These are phyloP conservation scores for Thaleichthys pacificus DNA, from an alignment of 2,797 vertebrate genomes.

Conservation along the genomic window DNA sequence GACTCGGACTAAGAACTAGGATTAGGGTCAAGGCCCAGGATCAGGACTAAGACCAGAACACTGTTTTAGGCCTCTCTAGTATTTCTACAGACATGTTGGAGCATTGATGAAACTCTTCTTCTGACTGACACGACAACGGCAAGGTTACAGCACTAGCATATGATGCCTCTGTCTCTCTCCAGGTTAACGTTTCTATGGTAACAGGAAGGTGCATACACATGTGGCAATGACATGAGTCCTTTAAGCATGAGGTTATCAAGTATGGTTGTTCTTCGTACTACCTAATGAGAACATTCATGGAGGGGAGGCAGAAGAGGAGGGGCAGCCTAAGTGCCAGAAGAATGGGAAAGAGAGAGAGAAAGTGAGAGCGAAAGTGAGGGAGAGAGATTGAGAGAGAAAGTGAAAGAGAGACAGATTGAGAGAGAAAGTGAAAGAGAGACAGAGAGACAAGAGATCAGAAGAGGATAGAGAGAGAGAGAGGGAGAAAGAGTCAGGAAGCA, in stretches of 20 bases:
- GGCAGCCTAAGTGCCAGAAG: not conserved
- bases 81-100: not conserved
- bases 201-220: conserved; percentile 12
- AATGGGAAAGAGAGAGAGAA: not conserved
- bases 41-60: conserved; percentile 1
- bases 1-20: not conserved
- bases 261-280: not conserved
- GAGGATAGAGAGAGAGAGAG: not conserved
- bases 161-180: not conserved
- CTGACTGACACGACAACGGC: not conserved
- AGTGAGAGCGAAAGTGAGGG: not conserved
- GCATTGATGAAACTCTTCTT: not conserved
- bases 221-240: conserved; percentile 1
- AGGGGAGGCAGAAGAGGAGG: not conserved
- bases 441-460: not conserved
- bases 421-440: not conserved
- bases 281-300: not conserved
- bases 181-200: conserved; percentile 2
- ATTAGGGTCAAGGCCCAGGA: not conserved
- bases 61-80: not conserved
- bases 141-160: conserved; percentile 2
- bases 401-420: too few relatives aligned
- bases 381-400: too few relatives aligned
- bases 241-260: not conserved
- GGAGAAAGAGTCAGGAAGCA: not conserved